Evolutionary conservation across 1,140 invertebrate genomes (phyloP), one percentile per base, ranked within the genome.

Genomic region (Phenacoccus solenopsis): DNA sequence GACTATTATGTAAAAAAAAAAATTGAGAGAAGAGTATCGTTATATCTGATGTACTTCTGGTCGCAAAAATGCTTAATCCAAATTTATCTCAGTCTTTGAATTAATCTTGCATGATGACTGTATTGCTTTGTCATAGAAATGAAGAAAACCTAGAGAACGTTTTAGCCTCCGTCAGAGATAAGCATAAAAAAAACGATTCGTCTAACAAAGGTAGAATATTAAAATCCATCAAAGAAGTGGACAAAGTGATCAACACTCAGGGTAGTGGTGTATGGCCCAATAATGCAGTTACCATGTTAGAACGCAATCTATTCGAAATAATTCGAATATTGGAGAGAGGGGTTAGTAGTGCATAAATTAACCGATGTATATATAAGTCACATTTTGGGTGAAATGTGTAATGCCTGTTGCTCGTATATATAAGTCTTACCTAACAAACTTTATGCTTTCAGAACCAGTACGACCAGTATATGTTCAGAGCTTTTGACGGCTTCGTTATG

Each of bases 151-250:
- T 71, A 75, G 74, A 68, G 74, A 49, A 9, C 16, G 16, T 49
- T n/a, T 74, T 80, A 73, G 77, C 74, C 71, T 76, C 77, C 13
- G 77, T 75, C 64, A 79, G 79, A 71, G 75, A 74, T n/a, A 22
- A 25, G 28, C 74, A 75, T 24, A 69, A 72, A 9, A 75, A 76
- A 27, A 68, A 78, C 0, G 84, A 86, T 1, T 84, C 83, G 1
- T 74, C 80, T 1, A 81, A 84, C 70, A 85, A 84, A 77, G 78
- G 79, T 0, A 85, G 86, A 73, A 80, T 88, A 22, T 79, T 82
- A 22, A 85, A 86, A 72, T 81, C 84, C 73, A 75, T 88, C 1
- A 84, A 84, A 74, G 86, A 88, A 75, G 76, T 89, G 10, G 83
- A 83, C 56, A 86, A 85, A 74, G 79, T 86, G 20, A 76, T 82